These are phyloP conservation scores for Melipona quadrifasciata DNA, from an alignment of 1,140 invertebrate genomes.

Conservation along the genomic window DNA sequence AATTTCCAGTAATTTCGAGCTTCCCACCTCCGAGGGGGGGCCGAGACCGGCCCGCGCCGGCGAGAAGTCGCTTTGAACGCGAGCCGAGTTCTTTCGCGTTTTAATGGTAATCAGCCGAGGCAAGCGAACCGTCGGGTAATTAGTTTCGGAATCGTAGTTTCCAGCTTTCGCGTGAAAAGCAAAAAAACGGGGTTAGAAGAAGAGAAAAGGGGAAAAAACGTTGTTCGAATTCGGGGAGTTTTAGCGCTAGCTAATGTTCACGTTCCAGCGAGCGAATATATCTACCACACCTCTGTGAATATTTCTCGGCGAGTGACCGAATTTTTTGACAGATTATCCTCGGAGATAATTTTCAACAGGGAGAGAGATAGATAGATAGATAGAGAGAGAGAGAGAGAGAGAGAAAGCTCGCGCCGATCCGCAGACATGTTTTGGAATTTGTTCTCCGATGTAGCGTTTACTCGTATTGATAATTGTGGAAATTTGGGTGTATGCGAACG, in stretches of 20 bases:
- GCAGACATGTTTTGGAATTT: no score
- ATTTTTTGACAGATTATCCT: neutral
- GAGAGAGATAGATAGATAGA: no score
- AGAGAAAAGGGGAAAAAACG: no score
- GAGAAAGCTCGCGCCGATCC: no score
- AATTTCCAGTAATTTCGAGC: slow-evolving; percentile 56
- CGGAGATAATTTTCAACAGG: no score
- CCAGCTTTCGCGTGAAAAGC: neutral
- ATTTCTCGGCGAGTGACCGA: neutral
- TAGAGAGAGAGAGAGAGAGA: no score
- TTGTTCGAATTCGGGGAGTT: no score
- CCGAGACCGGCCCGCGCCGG: neutral
- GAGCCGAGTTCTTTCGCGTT: neutral
- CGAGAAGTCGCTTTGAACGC: neutral
- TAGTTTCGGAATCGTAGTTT: neutral
- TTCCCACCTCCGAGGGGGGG: neutral
- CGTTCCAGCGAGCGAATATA: neutral
- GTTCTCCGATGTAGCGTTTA: neutral
- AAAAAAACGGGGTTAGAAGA: no score
- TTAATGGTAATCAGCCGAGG: neutral
- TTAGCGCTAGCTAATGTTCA: neutral
- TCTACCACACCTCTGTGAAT: no score
- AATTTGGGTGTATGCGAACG: neutral
- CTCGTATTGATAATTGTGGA: neutral
- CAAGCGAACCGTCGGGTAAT: neutral